A percentile compares a stretch with the other conserved stretches of the same genome.
Evolutionary conservation across 1,140 invertebrate species (phyloP).

Genomic region (Zaprionus kolodkinae): DNA sequence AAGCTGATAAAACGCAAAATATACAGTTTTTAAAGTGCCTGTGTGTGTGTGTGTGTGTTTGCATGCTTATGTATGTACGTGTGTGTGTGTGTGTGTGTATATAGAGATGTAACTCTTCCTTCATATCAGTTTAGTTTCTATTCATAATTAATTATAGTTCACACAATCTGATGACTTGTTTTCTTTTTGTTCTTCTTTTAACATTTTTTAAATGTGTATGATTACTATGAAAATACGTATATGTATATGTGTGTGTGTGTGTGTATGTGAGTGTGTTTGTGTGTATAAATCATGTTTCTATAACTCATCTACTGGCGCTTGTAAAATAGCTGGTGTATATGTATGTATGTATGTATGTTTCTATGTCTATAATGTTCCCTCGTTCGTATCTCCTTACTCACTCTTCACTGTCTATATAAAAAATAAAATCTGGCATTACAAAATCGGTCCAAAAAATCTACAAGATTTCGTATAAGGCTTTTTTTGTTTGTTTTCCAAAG

Average conservation of each 20-base stretch:
- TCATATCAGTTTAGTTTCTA: slow-evolving; percentile 17
- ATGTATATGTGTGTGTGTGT: slow-evolving; percentile 15
- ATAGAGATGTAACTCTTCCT: slow-evolving; percentile 33
- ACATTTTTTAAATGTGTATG: slow-evolving; percentile 42
- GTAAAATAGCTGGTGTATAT: slow-evolving; percentile 61
- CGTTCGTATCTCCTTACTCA: slow-evolving; percentile 13
- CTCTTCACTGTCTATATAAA: slow-evolving; percentile 52
- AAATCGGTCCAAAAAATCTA: slow-evolving; percentile 65
- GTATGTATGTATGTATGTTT: slow-evolving; percentile 11
- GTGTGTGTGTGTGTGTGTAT: no score
- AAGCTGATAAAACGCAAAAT: slow-evolving; percentile 55
- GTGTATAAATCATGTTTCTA: slow-evolving; percentile 22
- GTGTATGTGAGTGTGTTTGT: slow-evolving; percentile 15
- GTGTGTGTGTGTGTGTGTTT: slow-evolving; percentile 47
- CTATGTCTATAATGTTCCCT: slow-evolving; percentile 7
- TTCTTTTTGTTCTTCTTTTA: slow-evolving; percentile 40
- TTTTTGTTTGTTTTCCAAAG: slow-evolving; percentile 15
- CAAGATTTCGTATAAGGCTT: slow-evolving; percentile 58
- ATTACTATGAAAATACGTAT: slow-evolving; percentile 50
- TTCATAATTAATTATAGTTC: slow-evolving; percentile 33
- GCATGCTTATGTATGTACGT: slow-evolving; percentile 23
- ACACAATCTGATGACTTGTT: slow-evolving; percentile 45
- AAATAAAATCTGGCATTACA: slow-evolving; percentile 52
- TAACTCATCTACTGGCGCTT: slow-evolving; percentile 44
- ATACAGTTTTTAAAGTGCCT: slow-evolving; percentile 70